These are phyloP conservation scores for Koerneria pararmatus DNA, from an alignment of 2,888 invertebrate species.

Conservation along the genomic window DNA sequence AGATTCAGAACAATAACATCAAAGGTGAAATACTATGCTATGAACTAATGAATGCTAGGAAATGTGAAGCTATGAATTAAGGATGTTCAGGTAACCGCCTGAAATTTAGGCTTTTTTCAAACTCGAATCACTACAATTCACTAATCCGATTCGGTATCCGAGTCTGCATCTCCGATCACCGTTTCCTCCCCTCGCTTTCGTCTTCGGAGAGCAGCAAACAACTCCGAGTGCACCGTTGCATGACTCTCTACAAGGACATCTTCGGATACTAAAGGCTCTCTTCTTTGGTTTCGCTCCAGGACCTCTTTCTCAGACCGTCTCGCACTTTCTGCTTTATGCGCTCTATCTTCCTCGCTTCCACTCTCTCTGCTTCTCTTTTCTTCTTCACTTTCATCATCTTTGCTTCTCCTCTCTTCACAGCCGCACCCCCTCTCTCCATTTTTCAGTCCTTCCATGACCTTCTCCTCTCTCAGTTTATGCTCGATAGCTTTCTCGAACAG, in stretches of 20 bases:
- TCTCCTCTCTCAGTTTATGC: slow-evolving; percentile 10
- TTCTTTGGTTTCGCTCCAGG: neutral
- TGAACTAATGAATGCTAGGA: too few species aligned
- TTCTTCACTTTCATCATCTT: slow-evolving; percentile 17
- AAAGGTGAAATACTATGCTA: too few species aligned
- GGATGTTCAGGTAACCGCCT: too few species aligned
- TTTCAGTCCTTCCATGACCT: neutral
- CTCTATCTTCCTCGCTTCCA: neutral
- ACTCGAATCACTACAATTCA: too few species aligned
- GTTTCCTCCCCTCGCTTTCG: slow-evolving; percentile 6
- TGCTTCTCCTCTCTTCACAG: neutral
- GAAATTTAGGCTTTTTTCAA: too few species aligned
- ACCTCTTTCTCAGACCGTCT: neutral
- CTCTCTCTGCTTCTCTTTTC: slow-evolving; percentile 14
- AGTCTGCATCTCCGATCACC: slow-evolving; percentile 14
- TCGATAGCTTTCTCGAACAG: slow-evolving; percentile 25
- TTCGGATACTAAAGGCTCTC: neutral
- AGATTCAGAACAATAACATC: neutral
- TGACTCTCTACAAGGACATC: slow-evolving; percentile 2
- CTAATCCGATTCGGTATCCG: slow-evolving; percentile 10
- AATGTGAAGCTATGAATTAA: too few species aligned
- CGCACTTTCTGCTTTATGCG: slow-evolving; percentile 14
- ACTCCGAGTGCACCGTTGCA: slow-evolving; percentile 14
- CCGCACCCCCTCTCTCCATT: slow-evolving; percentile 22
- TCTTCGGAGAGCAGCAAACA: slow-evolving; percentile 1